Percentiles rank a stretch among this genome's conserved stretches.
Conservation (phyloP, 2,797 vertebrate species). For the Paratrypauchen microcephalus region DNA sequence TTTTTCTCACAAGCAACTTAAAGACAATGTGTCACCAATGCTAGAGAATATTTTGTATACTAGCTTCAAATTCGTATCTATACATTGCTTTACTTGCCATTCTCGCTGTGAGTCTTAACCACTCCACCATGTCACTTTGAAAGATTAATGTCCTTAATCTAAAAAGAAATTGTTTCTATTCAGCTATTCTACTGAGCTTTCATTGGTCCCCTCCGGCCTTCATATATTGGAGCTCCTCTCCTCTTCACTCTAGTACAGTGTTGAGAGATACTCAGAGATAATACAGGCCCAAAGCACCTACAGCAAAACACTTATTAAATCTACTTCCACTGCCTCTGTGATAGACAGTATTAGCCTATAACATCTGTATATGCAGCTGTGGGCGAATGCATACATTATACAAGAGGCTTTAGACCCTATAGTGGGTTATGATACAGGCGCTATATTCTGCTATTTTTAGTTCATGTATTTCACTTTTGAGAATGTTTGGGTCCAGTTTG, state of each 20-base stretch:
- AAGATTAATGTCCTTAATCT: no score
- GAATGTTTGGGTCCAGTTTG: no score
- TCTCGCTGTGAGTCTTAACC: neutral
- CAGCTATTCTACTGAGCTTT: neutral
- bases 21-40: no score
- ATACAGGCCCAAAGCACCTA: constrained; percentile 40
- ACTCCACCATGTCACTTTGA: neutral
- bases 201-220: constrained; percentile 22
- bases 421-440: neutral
- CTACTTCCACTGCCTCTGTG: constrained; percentile 22
- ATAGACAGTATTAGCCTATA: constrained; percentile 6
- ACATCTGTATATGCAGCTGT: constrained; percentile 14
- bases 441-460: neutral
- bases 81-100: no score
- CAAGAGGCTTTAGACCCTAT: constrained; percentile 1
- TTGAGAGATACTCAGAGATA: constrained; percentile 18
- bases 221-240: neutral
- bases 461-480: no score
- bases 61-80: no score
- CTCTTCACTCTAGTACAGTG: neutral
- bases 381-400: constrained; percentile 11
- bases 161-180: neutral
- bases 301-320: constrained; percentile 52
- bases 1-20: no score
- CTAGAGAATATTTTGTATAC: no score